phyloP scores from a whole-genome alignment of 2,113 vertebrate genomes.

The Phrynosoma platyrhinos region DNA sequence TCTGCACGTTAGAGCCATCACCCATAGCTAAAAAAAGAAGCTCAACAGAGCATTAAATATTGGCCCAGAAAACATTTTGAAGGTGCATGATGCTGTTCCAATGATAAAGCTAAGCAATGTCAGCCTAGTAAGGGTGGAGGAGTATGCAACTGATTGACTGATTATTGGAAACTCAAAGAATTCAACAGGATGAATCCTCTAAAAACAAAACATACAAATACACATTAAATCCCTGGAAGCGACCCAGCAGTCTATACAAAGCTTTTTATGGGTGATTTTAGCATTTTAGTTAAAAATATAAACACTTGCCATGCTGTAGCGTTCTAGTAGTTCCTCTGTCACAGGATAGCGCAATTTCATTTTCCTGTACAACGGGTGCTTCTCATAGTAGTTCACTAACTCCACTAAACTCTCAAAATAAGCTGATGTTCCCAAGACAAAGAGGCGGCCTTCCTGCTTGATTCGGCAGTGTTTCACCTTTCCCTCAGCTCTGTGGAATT shows the following conservation, averaged over 20 bases:
- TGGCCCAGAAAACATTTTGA: neutral
- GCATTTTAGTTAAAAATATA: rapidly evolving
- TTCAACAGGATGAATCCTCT: no score
- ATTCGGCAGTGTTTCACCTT: constrained; percentile 97
- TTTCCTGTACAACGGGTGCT: constrained; percentile 92
- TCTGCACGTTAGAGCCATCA: neutral
- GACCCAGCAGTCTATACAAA: neutral
- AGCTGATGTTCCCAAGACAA: constrained; percentile 90
- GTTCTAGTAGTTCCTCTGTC: constrained; percentile 89
- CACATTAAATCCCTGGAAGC: neutral
- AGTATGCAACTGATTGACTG: neutral
- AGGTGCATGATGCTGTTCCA: neutral
- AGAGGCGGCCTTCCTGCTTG: constrained; percentile 87
- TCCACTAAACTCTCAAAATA: constrained; percentile 96
- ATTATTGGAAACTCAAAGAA: neutral
- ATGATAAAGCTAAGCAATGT: neutral
- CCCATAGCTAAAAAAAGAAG: neutral
- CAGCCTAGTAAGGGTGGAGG: neutral
- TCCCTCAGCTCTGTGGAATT: constrained; percentile 86
- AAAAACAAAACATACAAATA: no score
- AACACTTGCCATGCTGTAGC: constrained; percentile 86
- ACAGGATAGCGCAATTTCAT: constrained; percentile 95
- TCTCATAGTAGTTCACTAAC: constrained; percentile 91
- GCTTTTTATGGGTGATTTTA: neutral
- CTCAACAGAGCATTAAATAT: neutral